Percentiles rank a stretch among this genome's conserved stretches.
These are phyloP conservation scores for Dromas ardeola DNA, from an alignment of 2,113 vertebrate genomes.

Conservation along the genomic window DNA sequence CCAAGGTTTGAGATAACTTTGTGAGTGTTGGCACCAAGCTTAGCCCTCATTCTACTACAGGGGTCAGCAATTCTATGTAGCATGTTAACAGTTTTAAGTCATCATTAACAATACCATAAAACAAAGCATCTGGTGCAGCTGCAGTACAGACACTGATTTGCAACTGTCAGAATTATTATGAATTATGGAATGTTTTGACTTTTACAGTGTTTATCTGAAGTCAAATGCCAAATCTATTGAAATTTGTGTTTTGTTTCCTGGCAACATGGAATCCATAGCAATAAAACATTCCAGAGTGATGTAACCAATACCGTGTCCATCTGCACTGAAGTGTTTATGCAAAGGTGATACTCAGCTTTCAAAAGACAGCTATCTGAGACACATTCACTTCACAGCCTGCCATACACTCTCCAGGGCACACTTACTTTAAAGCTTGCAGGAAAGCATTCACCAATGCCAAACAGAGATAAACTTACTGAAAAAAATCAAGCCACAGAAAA, in stretches of 20 bases:
- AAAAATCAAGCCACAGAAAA: not conserved
- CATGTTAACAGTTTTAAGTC: constrained; percentile 31
- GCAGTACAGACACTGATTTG: constrained; percentile 45
- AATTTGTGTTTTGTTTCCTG: constrained; percentile 63
- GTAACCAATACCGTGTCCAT: constrained; percentile 49
- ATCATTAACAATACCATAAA: constrained; percentile 2
- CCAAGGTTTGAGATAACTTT: not conserved
- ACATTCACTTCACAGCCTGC: not conserved
- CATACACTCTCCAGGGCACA: not conserved
- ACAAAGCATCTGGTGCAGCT: constrained; percentile 66
- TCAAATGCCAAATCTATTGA: constrained; percentile 60
- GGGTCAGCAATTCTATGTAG: constrained; percentile 1
- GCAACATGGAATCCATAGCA: constrained; percentile 54
- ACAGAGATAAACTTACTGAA: not conserved
- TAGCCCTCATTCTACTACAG: not conserved
- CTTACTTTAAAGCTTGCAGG: not conserved
- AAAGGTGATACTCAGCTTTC: constrained; percentile 50
- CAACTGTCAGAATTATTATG: constrained; percentile 58
- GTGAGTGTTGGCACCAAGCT: not conserved
- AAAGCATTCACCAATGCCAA: not conserved
- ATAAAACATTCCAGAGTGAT: constrained; percentile 66
- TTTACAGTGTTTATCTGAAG: constrained; percentile 65
- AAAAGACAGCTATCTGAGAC: not conserved
- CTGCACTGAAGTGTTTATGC: constrained; percentile 18
- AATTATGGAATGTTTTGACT: constrained; percentile 66